Percentiles rank a stretch among this genome's conserved stretches.
Evolutionary conservation across 2,888 invertebrate genomes (phyloP).

Genomic region (Mesorhabditis spiculigera): DNA sequence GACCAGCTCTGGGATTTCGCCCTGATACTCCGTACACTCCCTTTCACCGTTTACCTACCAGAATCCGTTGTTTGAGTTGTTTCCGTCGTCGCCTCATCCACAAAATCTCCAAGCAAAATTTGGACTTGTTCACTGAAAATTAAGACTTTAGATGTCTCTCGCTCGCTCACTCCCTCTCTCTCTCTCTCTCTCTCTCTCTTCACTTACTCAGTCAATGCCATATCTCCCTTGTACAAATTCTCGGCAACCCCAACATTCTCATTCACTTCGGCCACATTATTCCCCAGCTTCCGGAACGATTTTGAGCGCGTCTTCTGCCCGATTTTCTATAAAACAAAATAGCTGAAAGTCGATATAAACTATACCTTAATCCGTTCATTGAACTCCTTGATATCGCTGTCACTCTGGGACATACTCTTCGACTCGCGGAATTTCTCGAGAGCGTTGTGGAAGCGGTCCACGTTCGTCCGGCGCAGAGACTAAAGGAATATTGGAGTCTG

Average conservation of each 20-base stretch:
- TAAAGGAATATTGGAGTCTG: not conserved
- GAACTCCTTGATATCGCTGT: not conserved
- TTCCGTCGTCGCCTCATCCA: not conserved
- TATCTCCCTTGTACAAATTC: slow-evolving; percentile 39
- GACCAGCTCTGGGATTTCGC: no score
- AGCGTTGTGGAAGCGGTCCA: not conserved
- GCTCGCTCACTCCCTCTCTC: no score
- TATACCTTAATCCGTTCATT: slow-evolving; percentile 3
- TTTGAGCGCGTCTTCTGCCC: not conserved
- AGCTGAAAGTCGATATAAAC: not conserved
- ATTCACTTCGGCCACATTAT: slow-evolving; percentile 15
- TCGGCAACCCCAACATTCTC: slow-evolving; percentile 28
- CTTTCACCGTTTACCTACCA: no score
- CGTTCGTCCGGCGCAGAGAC: not conserved
- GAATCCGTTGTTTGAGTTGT: no score
- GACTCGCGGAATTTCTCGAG: not conserved
- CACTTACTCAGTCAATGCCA: slow-evolving; percentile 31
- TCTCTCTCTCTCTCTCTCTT: not conserved
- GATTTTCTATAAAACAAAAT: not conserved
- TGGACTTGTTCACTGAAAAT: not conserved
- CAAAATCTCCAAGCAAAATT: not conserved
- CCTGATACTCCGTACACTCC: no score
- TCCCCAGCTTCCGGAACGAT: not conserved
- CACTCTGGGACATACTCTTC: no score
- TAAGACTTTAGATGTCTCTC: not conserved